phyloP scores from a whole-genome alignment of 1,140 invertebrate genomes.

The Laupala kohalensis region DNA sequence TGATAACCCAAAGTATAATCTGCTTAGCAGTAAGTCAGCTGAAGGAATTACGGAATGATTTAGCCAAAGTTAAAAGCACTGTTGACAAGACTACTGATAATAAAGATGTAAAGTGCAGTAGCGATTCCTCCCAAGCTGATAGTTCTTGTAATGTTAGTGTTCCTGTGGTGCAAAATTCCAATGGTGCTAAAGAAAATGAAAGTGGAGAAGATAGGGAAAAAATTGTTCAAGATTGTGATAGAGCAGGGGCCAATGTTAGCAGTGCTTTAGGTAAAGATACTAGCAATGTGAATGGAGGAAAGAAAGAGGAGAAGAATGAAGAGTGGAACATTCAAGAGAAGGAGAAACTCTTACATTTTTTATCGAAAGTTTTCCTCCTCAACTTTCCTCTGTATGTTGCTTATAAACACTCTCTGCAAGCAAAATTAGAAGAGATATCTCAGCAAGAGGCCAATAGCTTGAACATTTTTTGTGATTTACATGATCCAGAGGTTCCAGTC shows the following conservation, averaged over 20 bases:
- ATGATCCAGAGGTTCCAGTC: slow-evolving; percentile 83
- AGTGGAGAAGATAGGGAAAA: background rate
- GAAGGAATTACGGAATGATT: slow-evolving; percentile 40
- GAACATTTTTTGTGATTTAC: slow-evolving; percentile 75
- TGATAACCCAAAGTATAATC: slow-evolving; percentile 70
- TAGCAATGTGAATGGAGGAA: slow-evolving; percentile 11
- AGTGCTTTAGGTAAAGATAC: slow-evolving; percentile 6
- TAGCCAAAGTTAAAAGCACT: slow-evolving; percentile 18
- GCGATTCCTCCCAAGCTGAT: background rate
- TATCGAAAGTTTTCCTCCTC: slow-evolving; percentile 67
- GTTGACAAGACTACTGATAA: background rate
- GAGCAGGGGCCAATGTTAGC: background rate
- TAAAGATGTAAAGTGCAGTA: background rate
- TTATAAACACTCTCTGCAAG: slow-evolving; percentile 69
- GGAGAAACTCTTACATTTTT: slow-evolving; percentile 61
- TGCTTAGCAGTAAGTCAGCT: slow-evolving; percentile 56
- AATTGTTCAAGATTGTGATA: background rate
- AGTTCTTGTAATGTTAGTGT: background rate
- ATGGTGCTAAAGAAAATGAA: background rate
- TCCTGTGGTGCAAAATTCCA: background rate
- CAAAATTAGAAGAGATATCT: slow-evolving; percentile 60
- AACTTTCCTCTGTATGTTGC: slow-evolving; percentile 88
- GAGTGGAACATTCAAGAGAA: slow-evolving; percentile 59
- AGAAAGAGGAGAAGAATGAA: slow-evolving; percentile 18
- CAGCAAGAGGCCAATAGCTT: slow-evolving; percentile 62